Evolutionary conservation across 2,888 invertebrate species (phyloP).

Genomic region (Drosophila setosimentum): DNA sequence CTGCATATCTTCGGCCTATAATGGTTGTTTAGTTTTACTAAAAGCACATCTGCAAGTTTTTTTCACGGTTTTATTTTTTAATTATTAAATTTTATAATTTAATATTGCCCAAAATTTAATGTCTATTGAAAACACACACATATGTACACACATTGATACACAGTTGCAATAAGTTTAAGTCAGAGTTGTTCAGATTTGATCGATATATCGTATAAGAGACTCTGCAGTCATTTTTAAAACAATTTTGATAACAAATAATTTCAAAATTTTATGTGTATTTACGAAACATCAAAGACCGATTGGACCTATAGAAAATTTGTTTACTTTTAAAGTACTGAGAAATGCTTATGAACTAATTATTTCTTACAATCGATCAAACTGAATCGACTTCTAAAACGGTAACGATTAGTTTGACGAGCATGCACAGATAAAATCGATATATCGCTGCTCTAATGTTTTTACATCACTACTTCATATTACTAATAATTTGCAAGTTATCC

Average conservation of each 20-base stretch:
- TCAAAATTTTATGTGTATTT: not conserved
- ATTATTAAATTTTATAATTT: slow-evolving; percentile 46
- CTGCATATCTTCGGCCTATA: slow-evolving; percentile 45
- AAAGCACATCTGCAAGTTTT: slow-evolving; percentile 59
- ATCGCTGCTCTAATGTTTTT: slow-evolving; percentile 1
- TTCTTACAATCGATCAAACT: not conserved
- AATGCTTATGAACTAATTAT: not conserved
- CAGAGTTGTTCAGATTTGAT: slow-evolving; percentile 14
- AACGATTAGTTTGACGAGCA: not conserved
- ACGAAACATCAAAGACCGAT: not conserved
- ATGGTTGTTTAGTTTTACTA: slow-evolving; percentile 26
- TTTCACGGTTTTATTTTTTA: slow-evolving; percentile 37
- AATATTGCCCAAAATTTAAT: slow-evolving; percentile 55
- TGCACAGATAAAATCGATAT: slow-evolving; percentile 1
- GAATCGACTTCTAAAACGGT: not conserved
- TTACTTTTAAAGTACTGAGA: not conserved
- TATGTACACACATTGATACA: slow-evolving; percentile 20
- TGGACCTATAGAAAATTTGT: not conserved
- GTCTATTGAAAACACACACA: slow-evolving; percentile 60
- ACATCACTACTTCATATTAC: slow-evolving; percentile 30
- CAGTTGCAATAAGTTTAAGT: slow-evolving; percentile 8
- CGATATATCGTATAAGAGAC: slow-evolving; percentile 7
- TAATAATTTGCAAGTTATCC: slow-evolving; percentile 19
- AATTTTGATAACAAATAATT: not conserved
- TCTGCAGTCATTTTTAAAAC: not conserved